phyloP scores from a whole-genome alignment of 2,888 invertebrate species.

The Scelioninae gen. 1 region DNA sequence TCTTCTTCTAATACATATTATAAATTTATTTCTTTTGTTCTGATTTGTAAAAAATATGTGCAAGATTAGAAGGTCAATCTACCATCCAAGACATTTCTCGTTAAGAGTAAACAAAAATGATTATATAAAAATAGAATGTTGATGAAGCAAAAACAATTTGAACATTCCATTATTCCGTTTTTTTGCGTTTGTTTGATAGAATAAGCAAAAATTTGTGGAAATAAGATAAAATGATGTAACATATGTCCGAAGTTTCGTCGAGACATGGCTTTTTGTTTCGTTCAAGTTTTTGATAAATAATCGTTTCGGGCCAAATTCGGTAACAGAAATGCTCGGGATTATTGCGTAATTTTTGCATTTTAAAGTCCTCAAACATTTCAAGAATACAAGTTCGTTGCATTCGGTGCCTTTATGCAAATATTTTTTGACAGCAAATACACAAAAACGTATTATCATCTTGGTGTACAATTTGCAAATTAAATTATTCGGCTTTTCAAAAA shows the following conservation, averaged over 20 bases:
- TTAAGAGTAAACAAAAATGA: no score
- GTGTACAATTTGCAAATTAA: constrained; percentile 21
- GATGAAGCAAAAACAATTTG: neutral
- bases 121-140: no score
- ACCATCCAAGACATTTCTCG: no score
- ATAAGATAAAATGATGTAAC: constrained; percentile 29
- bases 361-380: constrained; percentile 29
- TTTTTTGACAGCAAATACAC: constrained; percentile 33
- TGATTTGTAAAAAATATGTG: no score
- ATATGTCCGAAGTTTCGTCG: constrained; percentile 7
- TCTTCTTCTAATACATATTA: no score
- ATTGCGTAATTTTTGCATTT: constrained; percentile 37
- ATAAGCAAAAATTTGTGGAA: constrained; percentile 12
- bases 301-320: constrained; percentile 4
- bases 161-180: neutral
- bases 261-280: constrained; percentile 14
- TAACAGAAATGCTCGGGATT: constrained; percentile 15
- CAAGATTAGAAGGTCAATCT: no score
- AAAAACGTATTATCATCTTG: constrained; percentile 33
- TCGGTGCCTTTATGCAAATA: constrained; percentile 40
- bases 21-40: no score
- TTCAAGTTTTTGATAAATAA: constrained; percentile 8
- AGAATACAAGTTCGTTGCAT: constrained; percentile 48
- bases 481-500: constrained; percentile 7
- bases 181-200: neutral